These are phyloP conservation scores for Thomomys bottae DNA, from an alignment of 2,113 vertebrate genomes.

Conservation along the genomic window DNA sequence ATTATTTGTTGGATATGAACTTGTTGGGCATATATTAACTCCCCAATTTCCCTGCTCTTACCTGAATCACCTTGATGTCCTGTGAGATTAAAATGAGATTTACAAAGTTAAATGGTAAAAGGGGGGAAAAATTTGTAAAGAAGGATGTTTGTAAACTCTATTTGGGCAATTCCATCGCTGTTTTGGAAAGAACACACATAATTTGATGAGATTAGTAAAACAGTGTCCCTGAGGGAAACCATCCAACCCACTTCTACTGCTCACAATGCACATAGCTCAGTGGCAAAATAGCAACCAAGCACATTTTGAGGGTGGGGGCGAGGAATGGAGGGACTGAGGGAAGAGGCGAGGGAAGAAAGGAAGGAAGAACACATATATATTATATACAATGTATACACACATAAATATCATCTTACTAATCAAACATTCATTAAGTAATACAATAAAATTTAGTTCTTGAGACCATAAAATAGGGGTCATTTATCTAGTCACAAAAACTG, in stretches of 20 bases:
- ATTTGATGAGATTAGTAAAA: not conserved
- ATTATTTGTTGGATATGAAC: not conserved
- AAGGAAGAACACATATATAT: too few species aligned
- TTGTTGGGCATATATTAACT: not conserved
- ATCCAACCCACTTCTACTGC: not conserved
- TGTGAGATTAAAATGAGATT: not conserved
- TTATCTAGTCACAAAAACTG: not conserved
- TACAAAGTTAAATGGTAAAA: not conserved
- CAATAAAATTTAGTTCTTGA: not conserved
- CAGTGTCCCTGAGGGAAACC: not conserved
- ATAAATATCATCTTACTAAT: not conserved
- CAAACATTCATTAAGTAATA: not conserved
- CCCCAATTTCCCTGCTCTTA: not conserved
- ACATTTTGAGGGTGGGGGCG: not conserved
- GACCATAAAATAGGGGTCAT: not conserved
- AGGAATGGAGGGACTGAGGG: too few species aligned
- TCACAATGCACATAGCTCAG: not conserved
- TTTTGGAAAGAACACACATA: not conserved
- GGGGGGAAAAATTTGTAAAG: not conserved
- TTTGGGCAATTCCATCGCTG: not conserved
- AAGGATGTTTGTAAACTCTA: not conserved
- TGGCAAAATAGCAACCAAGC: not conserved
- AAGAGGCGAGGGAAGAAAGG: too few species aligned
- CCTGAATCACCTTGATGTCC: not conserved
- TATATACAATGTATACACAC: too few species aligned